Base-by-base conservation (phyloP, 2,888 invertebrate genomes). In the Drosophila meridiana region DNA sequence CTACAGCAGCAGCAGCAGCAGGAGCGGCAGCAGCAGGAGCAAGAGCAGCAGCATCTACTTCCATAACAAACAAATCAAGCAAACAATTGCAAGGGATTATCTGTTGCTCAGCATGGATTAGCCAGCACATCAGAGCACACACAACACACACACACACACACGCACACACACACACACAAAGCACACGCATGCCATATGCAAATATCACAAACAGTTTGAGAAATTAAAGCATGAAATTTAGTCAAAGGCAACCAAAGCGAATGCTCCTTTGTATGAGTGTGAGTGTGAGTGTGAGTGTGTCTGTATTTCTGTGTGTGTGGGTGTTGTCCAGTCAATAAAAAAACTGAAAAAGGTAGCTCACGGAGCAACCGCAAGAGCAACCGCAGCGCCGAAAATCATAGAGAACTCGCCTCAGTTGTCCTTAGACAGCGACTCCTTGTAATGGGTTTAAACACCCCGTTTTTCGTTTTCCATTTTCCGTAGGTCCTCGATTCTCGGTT, bases 31-130 rank as follows among this genome's bases (percentile, higher is more conserved):
- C 34, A n/a, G 28, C 13, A 26, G 26, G 45, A 64, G 60, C 62
- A 40, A 43, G 20, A 14, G 14, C 11, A n/a, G n/a, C 52, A 64
- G 60, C 59, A 45, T 26, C 50, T n/a, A 66, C 69, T 66, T 72
- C 80, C 86, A 89, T 74, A 87, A 85, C 89, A 89, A 90, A 89
- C 87, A 84, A 84, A 90, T 89, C 90, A 89, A 76, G 78, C 76
- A 82, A 90, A 90, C 89, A 91, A 90, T 91, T 91, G 92, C 56
- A 76, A 82, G 77, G 84, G 86, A 87, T 92, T 89, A 91, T 90
- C 89, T 82, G 89, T 77, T 81, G 84, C 85, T 87, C 81, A 83
- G 82, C 81, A 75, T 69, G 83, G 90, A 84, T 88, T 89, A 87
- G 80, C 85, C 59, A 71, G 72, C 61, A 76, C 80, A 82, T 83